phyloP scores from a whole-genome alignment of 2,888 invertebrate species.

The Drosophila neutralis region DNA sequence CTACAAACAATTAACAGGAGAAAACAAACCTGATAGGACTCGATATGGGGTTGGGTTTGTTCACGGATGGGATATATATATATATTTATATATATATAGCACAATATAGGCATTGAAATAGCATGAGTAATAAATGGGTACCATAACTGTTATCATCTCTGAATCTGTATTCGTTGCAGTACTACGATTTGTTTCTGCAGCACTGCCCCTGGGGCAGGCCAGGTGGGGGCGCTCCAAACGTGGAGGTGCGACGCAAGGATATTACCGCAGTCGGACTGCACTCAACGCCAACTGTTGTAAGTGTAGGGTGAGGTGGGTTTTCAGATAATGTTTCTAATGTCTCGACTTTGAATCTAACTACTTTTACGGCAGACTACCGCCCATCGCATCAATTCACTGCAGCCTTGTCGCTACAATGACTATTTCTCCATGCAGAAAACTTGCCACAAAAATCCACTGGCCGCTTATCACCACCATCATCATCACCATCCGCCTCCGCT shows the following conservation, averaged over 20 bases:
- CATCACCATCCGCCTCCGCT: conserved; percentile 61
- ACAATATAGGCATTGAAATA: conserved; percentile 64
- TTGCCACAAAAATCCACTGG: conserved; percentile 75
- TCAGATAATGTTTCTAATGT: neutral
- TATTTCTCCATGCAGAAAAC: conserved; percentile 82
- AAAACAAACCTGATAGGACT: neutral
- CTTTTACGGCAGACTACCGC: conserved; percentile 58
- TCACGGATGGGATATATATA: neutral
- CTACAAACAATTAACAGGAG: conserved; percentile 66
- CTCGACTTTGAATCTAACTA: neutral
- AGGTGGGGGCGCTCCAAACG: conserved; percentile 90
- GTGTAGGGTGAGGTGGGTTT: conserved; percentile 30
- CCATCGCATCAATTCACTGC: conserved; percentile 80
- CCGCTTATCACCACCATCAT: conserved; percentile 72
- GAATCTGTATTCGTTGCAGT: conserved; percentile 65
- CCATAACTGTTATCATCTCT: neutral
- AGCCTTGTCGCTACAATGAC: conserved; percentile 83
- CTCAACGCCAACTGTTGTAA: conserved; percentile 87
- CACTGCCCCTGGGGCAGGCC: conserved; percentile 93
- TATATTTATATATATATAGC: too few species aligned
- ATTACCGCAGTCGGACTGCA: conserved; percentile 88
- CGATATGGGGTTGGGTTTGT: conserved; percentile 9
- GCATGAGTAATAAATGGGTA: conserved; percentile 19
- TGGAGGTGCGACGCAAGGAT: conserved; percentile 88
- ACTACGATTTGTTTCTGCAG: conserved; percentile 88